phyloP scores from a whole-genome alignment of 2,888 invertebrate genomes.

The Drosophila antonietae region DNA sequence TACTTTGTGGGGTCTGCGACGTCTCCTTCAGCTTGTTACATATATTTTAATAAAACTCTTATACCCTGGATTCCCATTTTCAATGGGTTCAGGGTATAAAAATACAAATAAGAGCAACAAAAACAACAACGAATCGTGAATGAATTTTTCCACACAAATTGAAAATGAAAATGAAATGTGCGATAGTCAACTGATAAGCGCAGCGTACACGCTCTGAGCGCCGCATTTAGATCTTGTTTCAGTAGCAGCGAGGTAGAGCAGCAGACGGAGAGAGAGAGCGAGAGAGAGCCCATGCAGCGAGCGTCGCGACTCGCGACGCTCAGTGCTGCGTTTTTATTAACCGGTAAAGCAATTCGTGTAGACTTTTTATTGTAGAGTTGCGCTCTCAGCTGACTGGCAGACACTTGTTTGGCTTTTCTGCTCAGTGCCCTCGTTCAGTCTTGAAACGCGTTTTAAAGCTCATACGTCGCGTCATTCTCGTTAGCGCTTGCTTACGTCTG shows the following conservation, averaged over 20 bases:
- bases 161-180: constrained; percentile 68
- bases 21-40: too few relatives aligned
- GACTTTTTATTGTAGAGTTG: constrained; percentile 60
- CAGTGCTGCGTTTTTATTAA: constrained; percentile 25
- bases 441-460: constrained; percentile 77
- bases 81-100: background rate
- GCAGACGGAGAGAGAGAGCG: constrained; percentile 3
- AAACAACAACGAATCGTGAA: constrained; percentile 59
- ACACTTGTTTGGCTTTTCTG: constrained; percentile 70
- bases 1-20: too few relatives aligned
- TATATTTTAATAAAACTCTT: too few relatives aligned
- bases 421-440: constrained; percentile 62
- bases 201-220: constrained; percentile 46
- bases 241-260: constrained; percentile 15
- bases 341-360: constrained; percentile 59
- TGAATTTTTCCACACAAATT: constrained; percentile 76
- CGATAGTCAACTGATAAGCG: constrained; percentile 75
- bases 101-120: constrained; percentile 52
- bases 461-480: constrained; percentile 44
- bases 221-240: constrained; percentile 62
- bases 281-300: constrained; percentile 22
- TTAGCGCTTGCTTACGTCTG: constrained; percentile 7
- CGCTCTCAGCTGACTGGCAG: constrained; percentile 49
- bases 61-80: too few relatives aligned
- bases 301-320: constrained; percentile 22